Base-by-base conservation (phyloP, 2,888 invertebrate genomes). In the Archips xylosteana region DNA sequence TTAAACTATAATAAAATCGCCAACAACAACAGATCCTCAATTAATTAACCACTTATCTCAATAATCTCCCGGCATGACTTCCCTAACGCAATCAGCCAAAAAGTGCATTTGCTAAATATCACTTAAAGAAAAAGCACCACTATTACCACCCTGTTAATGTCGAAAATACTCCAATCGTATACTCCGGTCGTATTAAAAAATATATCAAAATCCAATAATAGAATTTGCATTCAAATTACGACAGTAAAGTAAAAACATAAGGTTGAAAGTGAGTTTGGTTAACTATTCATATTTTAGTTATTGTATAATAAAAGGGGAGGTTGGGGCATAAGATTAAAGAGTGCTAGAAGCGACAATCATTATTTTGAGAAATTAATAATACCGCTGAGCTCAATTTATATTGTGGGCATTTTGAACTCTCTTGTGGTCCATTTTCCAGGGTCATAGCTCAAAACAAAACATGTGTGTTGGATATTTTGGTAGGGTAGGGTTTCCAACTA, bases 261-360 rank as follows among this genome's bases (percentile, higher is more conserved):
- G 15, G 57, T 59, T 39, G 0, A 59, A 39, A 47, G 39, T 2
- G 2, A 10, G 54, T 23, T n/a, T 10, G 36, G 2, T 1, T 10
- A 23, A 23, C 23, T 47, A 4, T 59, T 64, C 63, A 80, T 81
- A 82, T 83, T 78, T 80, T 80, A 84, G 59, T 67, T 69, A 82
- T 78, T 75, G 81, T 80, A 81, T 81, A 83, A 80, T 79, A 83
- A 76, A 79, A 83, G 85, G 83, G 84, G n/a, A 83, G 82, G 78
- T 70, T 75, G 76, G 82, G 82, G 13, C 1, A n/a, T 49, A n/a
- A 49, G 49, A 49, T 12, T n/a, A 49, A 49, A 49, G 5, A 49
- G 4, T 49, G n/a, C n/a, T 49, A 49, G 49, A 49, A 49, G 49
- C n/a, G 49, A n/a, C 12, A n/a, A 3, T 49, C n/a, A 5, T 49